Evolutionary conservation across 2,113 vertebrate species (phyloP).

Genomic region (Catagonus wagneri): DNA sequence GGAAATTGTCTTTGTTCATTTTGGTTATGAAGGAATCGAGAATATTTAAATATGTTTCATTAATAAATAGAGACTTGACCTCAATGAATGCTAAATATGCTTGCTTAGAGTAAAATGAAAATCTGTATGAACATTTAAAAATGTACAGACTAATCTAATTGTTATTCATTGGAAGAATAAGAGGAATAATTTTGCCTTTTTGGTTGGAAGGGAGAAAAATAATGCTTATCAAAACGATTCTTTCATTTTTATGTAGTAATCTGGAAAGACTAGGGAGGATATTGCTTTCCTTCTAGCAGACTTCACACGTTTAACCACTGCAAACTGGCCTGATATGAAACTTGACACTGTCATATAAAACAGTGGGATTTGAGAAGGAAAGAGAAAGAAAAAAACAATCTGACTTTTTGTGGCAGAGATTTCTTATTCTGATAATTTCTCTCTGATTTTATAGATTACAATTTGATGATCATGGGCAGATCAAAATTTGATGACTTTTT

Average conservation of each 20-base stretch:
- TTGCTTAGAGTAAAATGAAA: neutral
- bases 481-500: neutral
- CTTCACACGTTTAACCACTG: neutral
- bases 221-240: neutral
- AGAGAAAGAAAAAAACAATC: neutral
- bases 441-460: neutral
- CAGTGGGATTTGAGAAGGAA: neutral
- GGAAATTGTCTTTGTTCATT: neutral
- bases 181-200: neutral
- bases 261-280: neutral
- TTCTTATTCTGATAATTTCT: slow-evolving; percentile 12
- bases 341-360: neutral
- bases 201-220: neutral
- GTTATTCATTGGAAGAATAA: neutral
- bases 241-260: neutral
- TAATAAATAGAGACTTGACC: neutral
- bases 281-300: neutral
- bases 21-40: neutral
- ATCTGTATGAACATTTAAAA: neutral
- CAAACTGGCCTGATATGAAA: neutral
- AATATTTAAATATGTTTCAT: neutral
- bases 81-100: neutral
- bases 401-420: neutral
- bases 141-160: neutral
- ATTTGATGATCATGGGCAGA: neutral